These are phyloP conservation scores for Conus canariensis DNA, from an alignment of 2,888 invertebrate species.

Conservation along the genomic window DNA sequence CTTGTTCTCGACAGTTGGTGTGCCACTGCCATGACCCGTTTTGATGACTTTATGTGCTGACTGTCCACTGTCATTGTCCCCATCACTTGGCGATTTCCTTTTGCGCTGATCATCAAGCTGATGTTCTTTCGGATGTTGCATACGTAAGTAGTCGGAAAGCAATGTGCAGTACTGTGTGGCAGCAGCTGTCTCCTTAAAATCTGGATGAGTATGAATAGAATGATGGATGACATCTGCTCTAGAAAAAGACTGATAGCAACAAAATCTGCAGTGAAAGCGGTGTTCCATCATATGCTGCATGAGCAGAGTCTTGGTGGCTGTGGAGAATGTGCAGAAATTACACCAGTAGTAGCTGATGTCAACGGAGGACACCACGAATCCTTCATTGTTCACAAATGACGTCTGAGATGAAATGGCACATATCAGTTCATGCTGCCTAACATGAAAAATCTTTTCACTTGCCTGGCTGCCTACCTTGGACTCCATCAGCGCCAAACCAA, in stretches of 20 bases:
- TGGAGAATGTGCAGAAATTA: slow-evolving; percentile 69
- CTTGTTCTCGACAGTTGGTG: background rate
- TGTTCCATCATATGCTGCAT: slow-evolving; percentile 68
- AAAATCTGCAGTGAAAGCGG: slow-evolving; percentile 68
- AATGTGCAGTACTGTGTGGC: slow-evolving; percentile 64
- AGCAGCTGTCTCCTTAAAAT: slow-evolving; percentile 58
- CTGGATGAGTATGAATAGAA: slow-evolving; percentile 59
- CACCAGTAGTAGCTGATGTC: slow-evolving; percentile 70
- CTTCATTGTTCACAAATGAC: slow-evolving; percentile 55
- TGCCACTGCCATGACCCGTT: background rate
- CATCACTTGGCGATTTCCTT: background rate
- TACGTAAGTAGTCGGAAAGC: slow-evolving; percentile 62
- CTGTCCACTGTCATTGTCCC: background rate
- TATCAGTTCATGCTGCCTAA: slow-evolving; percentile 62
- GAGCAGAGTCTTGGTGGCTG: slow-evolving; percentile 59
- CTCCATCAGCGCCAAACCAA: slow-evolving; percentile 61
- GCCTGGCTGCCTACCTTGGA: slow-evolving; percentile 54
- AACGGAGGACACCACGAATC: slow-evolving; percentile 57
- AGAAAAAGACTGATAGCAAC: slow-evolving; percentile 69
- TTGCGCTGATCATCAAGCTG: slow-evolving; percentile 19
- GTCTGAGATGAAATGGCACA: slow-evolving; percentile 67
- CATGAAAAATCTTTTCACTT: slow-evolving; percentile 54
- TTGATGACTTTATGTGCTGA: background rate
- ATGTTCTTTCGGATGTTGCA: slow-evolving; percentile 24
- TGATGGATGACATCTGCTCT: slow-evolving; percentile 68